Conservation (phyloP, 2,888 invertebrate species). For the Limnephilus lunatus region DNA sequence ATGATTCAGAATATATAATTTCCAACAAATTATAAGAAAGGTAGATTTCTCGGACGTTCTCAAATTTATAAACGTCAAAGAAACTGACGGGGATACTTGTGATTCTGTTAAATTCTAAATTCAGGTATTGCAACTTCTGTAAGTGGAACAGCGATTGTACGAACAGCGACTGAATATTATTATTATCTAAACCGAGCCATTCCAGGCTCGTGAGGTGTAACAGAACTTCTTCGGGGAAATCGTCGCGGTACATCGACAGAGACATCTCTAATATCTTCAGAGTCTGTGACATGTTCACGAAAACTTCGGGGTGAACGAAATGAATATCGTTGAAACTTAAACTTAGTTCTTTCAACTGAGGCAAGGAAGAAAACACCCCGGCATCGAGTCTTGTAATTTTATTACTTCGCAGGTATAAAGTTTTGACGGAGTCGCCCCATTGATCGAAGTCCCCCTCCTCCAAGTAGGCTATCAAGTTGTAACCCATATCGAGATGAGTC, state of each 20-base stretch:
- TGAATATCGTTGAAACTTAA: slow-evolving; percentile 93
- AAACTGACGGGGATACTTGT: slow-evolving; percentile 83
- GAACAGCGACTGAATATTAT: slow-evolving; percentile 87
- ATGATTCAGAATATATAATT: slow-evolving; percentile 82
- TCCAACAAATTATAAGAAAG: slow-evolving; percentile 89
- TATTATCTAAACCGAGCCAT: slow-evolving; percentile 92
- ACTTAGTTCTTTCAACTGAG: slow-evolving; percentile 90
- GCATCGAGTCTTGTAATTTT: slow-evolving; percentile 85
- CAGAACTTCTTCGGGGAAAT: slow-evolving; percentile 86
- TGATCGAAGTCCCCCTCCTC: slow-evolving; percentile 85
- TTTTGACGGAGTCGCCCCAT: slow-evolving; percentile 89
- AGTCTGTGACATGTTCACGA: slow-evolving; percentile 85
- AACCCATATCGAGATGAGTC: slow-evolving; percentile 91
- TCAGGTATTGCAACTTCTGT: slow-evolving; percentile 86
- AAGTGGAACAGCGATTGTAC: slow-evolving; percentile 84
- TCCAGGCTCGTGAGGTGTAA: slow-evolving; percentile 85
- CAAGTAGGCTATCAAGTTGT: slow-evolving; percentile 89
- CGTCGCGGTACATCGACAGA: slow-evolving; percentile 88
- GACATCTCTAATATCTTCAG: slow-evolving; percentile 91
- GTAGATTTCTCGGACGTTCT: slow-evolving; percentile 86
- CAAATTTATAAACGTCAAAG: slow-evolving; percentile 83
- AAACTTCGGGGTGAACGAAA: slow-evolving; percentile 88
- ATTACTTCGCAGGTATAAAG: slow-evolving; percentile 90
- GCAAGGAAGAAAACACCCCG: slow-evolving; percentile 84
- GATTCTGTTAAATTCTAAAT: slow-evolving; percentile 91